A percentile compares a stretch with the other conserved stretches of the same genome.
phyloP scores from a whole-genome alignment of 2,797 vertebrate genomes.

The Gambusia yucatana region DNA sequence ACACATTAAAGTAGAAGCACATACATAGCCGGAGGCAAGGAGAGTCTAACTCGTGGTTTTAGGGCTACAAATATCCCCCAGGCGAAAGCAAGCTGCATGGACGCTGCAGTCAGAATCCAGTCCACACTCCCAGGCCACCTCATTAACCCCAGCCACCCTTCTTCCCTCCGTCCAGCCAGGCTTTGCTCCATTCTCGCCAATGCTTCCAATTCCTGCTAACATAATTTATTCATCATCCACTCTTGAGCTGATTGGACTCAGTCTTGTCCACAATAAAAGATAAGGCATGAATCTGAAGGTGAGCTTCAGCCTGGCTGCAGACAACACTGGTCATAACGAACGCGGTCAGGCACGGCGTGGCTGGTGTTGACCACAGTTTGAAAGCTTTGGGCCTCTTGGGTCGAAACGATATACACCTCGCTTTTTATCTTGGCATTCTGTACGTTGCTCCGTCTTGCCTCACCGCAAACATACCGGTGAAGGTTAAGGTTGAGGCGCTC shows the following conservation, averaged over 20 bases:
- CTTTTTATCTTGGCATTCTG: slow-evolving; percentile 11
- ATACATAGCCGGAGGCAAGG: slow-evolving; percentile 71
- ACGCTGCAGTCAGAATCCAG: slow-evolving; percentile 57
- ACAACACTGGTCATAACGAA: slow-evolving; percentile 27
- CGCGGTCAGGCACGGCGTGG: background rate
- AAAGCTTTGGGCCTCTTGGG: slow-evolving; percentile 7
- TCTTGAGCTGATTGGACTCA: slow-evolving; percentile 66
- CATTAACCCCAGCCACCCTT: slow-evolving; percentile 79
- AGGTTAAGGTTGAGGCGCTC: background rate
- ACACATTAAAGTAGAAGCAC: slow-evolving; percentile 41
- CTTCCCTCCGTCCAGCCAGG: slow-evolving; percentile 28
- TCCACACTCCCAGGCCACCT: slow-evolving; percentile 78
- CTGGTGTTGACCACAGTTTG: background rate
- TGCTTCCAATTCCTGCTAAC: slow-evolving; percentile 64
- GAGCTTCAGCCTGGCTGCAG: slow-evolving; percentile 23
- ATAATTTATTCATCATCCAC: slow-evolving; percentile 77
- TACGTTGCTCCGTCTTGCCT: background rate
- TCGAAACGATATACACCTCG: background rate
- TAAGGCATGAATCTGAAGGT: slow-evolving; percentile 30
- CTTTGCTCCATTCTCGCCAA: slow-evolving; percentile 36
- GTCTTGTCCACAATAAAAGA: slow-evolving; percentile 40
- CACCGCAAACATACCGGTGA: slow-evolving; percentile 3
- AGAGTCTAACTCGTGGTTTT: slow-evolving; percentile 65
- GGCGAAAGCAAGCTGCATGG: slow-evolving; percentile 59
- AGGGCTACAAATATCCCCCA: slow-evolving; percentile 68